Conservation (phyloP, 2,888 invertebrate genomes). For the Apodemia zela region DNA sequence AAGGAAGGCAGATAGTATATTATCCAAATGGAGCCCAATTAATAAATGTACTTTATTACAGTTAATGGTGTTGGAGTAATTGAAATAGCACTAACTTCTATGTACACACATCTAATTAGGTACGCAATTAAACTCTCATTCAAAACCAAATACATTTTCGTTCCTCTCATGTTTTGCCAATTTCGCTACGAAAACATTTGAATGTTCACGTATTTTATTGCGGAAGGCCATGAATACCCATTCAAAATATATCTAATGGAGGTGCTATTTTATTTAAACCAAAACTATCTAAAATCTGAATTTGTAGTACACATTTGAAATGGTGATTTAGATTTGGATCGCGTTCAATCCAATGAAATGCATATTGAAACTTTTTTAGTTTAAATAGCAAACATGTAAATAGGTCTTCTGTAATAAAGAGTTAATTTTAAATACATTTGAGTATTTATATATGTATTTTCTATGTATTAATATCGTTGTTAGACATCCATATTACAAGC, state of each 20-base stretch:
- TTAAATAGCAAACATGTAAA: background rate
- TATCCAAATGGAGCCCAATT: too few relatives aligned
- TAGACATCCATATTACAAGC: too few relatives aligned
- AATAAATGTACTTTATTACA: background rate
- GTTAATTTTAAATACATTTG: too few relatives aligned
- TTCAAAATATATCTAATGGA: slow-evolving; percentile 4
- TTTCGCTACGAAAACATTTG: slow-evolving; percentile 3
- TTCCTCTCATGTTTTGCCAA: background rate
- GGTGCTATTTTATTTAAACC: slow-evolving; percentile 22
- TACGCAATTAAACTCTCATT: background rate
- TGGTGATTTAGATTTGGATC: slow-evolving; percentile 4
- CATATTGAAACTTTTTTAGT: background rate
- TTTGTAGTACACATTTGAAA: slow-evolving; percentile 3
- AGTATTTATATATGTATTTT: too few relatives aligned
- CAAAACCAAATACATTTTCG: background rate
- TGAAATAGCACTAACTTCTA: too few relatives aligned
- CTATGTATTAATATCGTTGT: too few relatives aligned
- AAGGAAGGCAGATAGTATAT: too few relatives aligned
- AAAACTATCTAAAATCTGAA: slow-evolving; percentile 13
- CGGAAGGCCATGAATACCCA: slow-evolving; percentile 2
- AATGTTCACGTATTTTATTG: background rate
- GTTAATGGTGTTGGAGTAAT: too few relatives aligned
- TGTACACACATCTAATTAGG: background rate
- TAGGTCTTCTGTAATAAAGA: too few relatives aligned
- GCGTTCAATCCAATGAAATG: background rate